phyloP scores from a whole-genome alignment of 92 coral and sea anemone genomes.

The Zoanthus sociatus region DNA sequence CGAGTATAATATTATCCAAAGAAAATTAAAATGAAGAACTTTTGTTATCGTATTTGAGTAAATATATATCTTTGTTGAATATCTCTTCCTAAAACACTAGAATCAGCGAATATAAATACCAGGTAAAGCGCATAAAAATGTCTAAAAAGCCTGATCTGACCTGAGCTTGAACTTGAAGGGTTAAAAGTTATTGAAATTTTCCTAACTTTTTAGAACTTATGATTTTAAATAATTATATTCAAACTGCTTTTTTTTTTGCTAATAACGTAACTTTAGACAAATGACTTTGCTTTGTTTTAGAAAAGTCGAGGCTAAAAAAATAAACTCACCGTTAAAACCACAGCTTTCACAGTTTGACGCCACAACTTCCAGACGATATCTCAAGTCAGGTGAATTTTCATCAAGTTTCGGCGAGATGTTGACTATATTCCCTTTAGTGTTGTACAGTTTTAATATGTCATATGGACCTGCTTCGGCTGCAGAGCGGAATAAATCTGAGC shows the following conservation, averaged over 20 bases:
- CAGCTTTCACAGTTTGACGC: conserved; percentile 89
- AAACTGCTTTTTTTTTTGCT: no score
- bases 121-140: no score
- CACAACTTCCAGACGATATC: conserved; percentile 83
- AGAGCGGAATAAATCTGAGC: conserved; percentile 81
- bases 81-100: no score
- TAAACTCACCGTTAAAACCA: conserved; percentile 85
- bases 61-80: no score
- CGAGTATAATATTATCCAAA: not conserved
- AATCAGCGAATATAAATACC: no score
- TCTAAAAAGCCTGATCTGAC: no score
- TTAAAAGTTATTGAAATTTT: no score
- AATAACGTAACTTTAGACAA: no score
- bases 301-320: not conserved
- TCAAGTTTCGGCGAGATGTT: conserved; percentile 78
- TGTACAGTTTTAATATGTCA: conserved; percentile 86
- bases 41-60: no score
- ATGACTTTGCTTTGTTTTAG: not conserved
- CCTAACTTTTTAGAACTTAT: no score
- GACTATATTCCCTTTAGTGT: conserved; percentile 81
- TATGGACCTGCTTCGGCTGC: conserved; percentile 93
- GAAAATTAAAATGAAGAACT: not conserved
- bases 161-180: no score
- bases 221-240: no score
- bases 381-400: conserved; percentile 81